A percentile compares a stretch with the other conserved stretches of the same genome.
Conservation (phyloP, 2,113 vertebrate genomes). For the Corvus moneduloides region DNA sequence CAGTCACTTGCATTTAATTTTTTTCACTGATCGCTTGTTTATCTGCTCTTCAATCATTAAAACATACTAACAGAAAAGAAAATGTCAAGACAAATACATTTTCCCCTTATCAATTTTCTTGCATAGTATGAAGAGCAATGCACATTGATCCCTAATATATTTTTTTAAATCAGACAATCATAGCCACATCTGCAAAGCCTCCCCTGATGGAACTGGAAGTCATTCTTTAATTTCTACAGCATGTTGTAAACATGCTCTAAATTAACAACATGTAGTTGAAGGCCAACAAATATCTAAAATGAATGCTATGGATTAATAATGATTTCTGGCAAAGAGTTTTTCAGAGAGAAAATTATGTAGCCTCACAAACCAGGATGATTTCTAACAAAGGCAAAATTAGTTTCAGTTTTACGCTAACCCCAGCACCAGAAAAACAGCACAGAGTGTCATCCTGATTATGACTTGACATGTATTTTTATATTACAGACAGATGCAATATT, state of each 20-base stretch:
- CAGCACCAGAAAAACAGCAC: slow-evolving; percentile 20
- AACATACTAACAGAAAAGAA: not conserved
- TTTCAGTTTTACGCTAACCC: slow-evolving; percentile 44
- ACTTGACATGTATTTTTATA: slow-evolving; percentile 6
- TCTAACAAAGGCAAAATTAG: slow-evolving; percentile 15
- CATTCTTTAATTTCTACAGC: not conserved
- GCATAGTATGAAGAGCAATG: not conserved
- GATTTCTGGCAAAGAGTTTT: not conserved
- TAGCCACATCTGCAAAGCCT: slow-evolving; percentile 33
- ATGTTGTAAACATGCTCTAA: slow-evolving; percentile 10
- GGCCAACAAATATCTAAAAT: not conserved
- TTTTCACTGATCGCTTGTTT: not conserved
- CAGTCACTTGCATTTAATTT: not conserved
- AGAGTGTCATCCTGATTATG: not conserved
- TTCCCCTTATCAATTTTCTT: not conserved
- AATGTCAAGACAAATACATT: not conserved
- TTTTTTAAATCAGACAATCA: not conserved
- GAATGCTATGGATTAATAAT: not conserved
- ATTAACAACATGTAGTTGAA: not conserved
- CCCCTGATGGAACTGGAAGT: slow-evolving; percentile 6
- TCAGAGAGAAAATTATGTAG: slow-evolving; percentile 17
- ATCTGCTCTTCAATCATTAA: slow-evolving; percentile 6
- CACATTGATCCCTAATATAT: not conserved
- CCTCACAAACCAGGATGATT: slow-evolving; percentile 9
- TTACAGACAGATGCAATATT: slow-evolving; percentile 62